phyloP scores from a whole-genome alignment of 2,888 invertebrate genomes.

The Branchellion lobata region DNA sequence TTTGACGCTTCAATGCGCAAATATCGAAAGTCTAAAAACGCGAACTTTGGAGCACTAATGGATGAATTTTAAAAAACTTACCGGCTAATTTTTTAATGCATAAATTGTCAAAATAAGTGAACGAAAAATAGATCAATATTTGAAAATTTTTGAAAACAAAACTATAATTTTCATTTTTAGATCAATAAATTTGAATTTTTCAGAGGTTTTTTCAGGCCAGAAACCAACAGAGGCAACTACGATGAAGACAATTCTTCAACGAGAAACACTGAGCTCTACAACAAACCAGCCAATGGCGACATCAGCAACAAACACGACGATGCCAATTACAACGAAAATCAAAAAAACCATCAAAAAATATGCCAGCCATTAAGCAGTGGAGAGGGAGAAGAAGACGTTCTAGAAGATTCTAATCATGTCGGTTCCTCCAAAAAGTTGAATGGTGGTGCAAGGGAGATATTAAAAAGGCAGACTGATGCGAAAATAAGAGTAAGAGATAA shows the following conservation, averaged over 20 bases:
- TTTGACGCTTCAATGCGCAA: no score
- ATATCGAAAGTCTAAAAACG: no score
- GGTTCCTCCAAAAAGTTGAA: neutral
- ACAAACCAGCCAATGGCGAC: neutral
- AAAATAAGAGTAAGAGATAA: no score
- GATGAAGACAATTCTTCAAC: neutral
- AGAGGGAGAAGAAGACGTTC: constrained; percentile 16
- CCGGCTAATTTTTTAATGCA: no score
- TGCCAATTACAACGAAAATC: neutral
- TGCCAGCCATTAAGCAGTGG: neutral
- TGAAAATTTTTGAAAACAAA: no score
- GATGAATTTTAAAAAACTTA: no score
- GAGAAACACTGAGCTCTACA: neutral
- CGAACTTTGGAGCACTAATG: no score
- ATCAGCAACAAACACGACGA: neutral
- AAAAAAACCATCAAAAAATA: constrained; percentile 10
- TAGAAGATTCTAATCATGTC: neutral
- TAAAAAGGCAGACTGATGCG: neutral
- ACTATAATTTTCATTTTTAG: no score
- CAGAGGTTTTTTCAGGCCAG: neutral
- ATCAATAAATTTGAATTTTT: neutral
- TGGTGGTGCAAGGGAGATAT: neutral
- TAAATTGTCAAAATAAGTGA: no score
- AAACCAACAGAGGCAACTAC: no score
- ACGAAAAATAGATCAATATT: no score